These are phyloP conservation scores for Syngnathus floridae DNA, from an alignment of 2,113 vertebrate genomes.

Conservation along the genomic window DNA sequence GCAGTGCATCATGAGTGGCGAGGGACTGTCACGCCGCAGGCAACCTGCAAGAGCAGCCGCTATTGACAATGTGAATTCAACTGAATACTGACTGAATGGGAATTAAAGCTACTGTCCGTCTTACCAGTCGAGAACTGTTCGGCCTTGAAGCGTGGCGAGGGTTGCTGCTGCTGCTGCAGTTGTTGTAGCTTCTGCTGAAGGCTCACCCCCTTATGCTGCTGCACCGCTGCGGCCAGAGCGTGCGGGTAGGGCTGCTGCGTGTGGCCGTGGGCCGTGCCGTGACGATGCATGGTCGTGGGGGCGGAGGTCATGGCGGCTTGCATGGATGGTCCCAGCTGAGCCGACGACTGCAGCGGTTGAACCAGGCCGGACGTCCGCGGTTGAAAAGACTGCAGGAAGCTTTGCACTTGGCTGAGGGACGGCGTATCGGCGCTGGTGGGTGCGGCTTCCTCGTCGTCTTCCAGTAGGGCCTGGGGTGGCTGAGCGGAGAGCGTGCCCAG, in stretches of 20 bases:
- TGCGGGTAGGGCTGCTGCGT: conserved; percentile 37
- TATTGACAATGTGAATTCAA: not conserved
- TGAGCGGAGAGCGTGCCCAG: conserved; percentile 65
- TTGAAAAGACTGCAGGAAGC: conserved; percentile 79
- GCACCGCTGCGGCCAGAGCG: not conserved
- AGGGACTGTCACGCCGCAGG: conserved; percentile 78
- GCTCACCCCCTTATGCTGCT: conserved; percentile 38
- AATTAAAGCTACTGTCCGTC: not conserved
- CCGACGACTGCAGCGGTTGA: conserved; percentile 68
- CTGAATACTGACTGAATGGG: too few species aligned
- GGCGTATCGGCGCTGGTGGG: conserved; percentile 41
- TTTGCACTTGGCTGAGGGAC: conserved; percentile 77
- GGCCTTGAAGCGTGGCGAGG: conserved; percentile 41
- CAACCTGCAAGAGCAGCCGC: conserved; percentile 69
- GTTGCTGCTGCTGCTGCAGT: conserved; percentile 48
- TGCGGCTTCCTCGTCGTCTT: conserved; percentile 78
- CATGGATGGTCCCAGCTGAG: conserved; percentile 70
- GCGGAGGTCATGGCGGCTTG: conserved; percentile 63
- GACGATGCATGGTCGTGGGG: conserved; percentile 63
- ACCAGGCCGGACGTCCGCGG: conserved; percentile 42
- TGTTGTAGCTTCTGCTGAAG: conserved; percentile 56
- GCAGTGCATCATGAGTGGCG: conserved; percentile 85
- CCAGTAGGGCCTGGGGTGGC: conserved; percentile 81
- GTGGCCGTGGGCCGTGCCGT: conserved; percentile 31
- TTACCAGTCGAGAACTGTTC: conserved; percentile 56